Conservation (phyloP, 2,888 invertebrate species). For the Orthonychiurus folsomi region DNA sequence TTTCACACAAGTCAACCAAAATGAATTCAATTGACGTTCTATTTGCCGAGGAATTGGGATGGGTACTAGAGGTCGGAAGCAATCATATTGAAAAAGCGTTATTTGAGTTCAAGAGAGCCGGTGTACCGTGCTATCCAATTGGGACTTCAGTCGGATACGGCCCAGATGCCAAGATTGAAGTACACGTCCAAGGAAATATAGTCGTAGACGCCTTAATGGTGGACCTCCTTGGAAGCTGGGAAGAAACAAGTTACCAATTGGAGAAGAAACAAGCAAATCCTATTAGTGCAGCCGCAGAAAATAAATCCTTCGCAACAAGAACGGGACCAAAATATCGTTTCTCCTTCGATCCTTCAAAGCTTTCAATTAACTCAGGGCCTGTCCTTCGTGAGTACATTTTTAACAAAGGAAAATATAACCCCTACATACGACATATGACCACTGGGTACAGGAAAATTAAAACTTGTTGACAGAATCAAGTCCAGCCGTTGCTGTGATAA, state of each 20-base stretch:
- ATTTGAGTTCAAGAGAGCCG: constrained; percentile 52
- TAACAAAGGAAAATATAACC: too few species aligned
- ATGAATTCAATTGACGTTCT: constrained; percentile 56
- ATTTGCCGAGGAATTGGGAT: constrained; percentile 79
- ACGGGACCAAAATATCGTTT: constrained; percentile 63
- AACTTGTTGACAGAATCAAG: constrained; percentile 20
- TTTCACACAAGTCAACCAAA: constrained; percentile 50
- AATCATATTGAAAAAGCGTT: constrained; percentile 53
- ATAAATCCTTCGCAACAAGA: constrained; percentile 57
- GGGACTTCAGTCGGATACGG: constrained; percentile 61
- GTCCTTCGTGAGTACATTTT: constrained; percentile 15
- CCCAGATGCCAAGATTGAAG: constrained; percentile 52
- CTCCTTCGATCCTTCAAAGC: constrained; percentile 51
- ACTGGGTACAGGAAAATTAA: too few species aligned
- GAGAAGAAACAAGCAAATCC: constrained; percentile 76
- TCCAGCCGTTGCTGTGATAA: constrained; percentile 74
- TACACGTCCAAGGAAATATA: constrained; percentile 54
- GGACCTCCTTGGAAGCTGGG: constrained; percentile 76
- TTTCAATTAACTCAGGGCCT: constrained; percentile 42
- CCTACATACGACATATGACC: too few species aligned
- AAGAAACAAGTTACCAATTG: constrained; percentile 84
- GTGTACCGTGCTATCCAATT: constrained; percentile 58
- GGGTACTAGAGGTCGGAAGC: constrained; percentile 64
- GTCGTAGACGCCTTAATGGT: constrained; percentile 58
- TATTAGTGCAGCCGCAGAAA: constrained; percentile 71